These are phyloP conservation scores for Anaspis maculata DNA, from an alignment of 2,888 invertebrate species.

Conservation along the genomic window DNA sequence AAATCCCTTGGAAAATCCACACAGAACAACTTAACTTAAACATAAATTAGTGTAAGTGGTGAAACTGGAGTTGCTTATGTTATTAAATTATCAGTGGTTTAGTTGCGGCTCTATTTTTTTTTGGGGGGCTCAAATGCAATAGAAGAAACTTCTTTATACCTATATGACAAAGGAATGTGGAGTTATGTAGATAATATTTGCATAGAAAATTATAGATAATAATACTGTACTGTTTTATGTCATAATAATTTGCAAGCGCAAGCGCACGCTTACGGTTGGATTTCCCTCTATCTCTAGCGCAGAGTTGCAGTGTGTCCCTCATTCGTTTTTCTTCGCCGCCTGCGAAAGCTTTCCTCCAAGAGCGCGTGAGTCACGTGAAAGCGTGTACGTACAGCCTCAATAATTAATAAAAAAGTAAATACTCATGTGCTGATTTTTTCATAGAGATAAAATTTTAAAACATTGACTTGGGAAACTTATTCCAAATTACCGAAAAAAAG, in stretches of 20 bases:
- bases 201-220: no score
- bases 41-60: background rate
- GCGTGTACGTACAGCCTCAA: background rate
- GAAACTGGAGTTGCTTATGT: background rate
- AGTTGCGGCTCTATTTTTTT: no score
- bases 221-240: background rate
- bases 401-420: background rate
- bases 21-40: no score
- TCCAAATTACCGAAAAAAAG: no score
- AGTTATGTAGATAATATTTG: background rate
- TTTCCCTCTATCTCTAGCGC: constrained; percentile 21
- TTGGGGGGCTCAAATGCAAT: no score
- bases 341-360: constrained; percentile 10
- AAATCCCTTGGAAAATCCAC: no score
- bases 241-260: constrained; percentile 16
- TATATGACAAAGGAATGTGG: no score
- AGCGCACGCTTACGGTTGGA: no score
- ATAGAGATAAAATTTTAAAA: no score
- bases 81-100: no score
- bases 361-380: constrained; percentile 15
- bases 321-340: constrained; percentile 24
- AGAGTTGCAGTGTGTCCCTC: constrained; percentile 21
- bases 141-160: no score
- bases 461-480: no score
- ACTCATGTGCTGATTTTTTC: constrained; percentile 3